Evolutionary conservation across 2,888 invertebrate species (phyloP), one percentile per base, ranked within the genome.

Genomic region (Brachycybe producta): DNA sequence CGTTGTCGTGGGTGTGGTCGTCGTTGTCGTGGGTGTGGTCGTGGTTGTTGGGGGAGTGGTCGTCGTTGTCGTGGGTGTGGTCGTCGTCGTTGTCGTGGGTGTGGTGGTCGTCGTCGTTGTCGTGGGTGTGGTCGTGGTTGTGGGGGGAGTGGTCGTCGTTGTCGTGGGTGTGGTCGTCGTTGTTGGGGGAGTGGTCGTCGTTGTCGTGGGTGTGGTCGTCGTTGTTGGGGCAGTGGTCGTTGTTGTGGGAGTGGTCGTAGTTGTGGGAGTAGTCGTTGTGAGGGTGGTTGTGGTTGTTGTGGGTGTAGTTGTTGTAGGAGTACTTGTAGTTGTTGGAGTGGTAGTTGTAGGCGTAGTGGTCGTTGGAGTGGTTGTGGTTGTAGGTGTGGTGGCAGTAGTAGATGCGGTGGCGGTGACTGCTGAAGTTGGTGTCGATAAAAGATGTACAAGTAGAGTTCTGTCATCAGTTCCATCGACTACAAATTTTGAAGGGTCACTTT

Each of bases 101-200:
- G 40, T 7, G 24, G 40, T 4, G 13, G 40, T 40, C 23, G 40
- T 40, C 17, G 40, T 40, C n/a, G 40, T 40, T n/a, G 40, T 40
- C 5, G 40, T 7, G 8, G 40, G 11, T 8, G 15, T 40, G 7
- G 40, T 40, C 5, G 40, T 7, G 5, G 40, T 40, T 1, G 40
- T 40, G 5, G 40, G 19, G 13, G 40, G 11, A n/a, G 40, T 40
- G n/a, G 40, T 2, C 5, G 40, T 7, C 5, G 40, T 40, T 5
- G 40, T 40, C 5, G 40, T 40, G 13, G 40, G 11, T 8, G 40
- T 40, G 4, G 40, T 40, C 5, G 40, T 7, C 4, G 40, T 40
- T 5, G 40, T 40, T 5, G 40, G 19, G 13, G 40, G 11, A n/a
- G 40, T 40, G 1, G 40, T 40, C 17, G 40, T 40, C 23, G 40